These are phyloP conservation scores for Chloroclystis v-ata DNA, from an alignment of 2,888 invertebrate genomes.

Conservation along the genomic window DNA sequence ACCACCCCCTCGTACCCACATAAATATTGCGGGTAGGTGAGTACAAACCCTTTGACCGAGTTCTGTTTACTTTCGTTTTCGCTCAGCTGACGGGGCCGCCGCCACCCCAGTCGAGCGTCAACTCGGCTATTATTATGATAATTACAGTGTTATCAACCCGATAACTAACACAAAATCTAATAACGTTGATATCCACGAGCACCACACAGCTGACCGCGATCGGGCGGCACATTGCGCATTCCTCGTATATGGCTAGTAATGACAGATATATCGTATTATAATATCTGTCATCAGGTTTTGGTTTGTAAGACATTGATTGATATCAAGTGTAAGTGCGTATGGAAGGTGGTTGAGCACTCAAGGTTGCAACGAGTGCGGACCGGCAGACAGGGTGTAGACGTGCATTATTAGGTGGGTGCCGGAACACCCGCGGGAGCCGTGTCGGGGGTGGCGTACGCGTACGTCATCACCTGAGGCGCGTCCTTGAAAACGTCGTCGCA, in stretches of 20 bases:
- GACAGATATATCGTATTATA: not conserved
- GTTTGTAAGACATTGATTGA: not conserved
- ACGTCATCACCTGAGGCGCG: constrained; percentile 78
- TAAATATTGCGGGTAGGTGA: constrained; percentile 79
- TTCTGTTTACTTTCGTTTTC: constrained; percentile 80
- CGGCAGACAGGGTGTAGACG: constrained; percentile 77
- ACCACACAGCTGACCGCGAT: constrained; percentile 17
- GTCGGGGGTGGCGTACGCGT: constrained; percentile 62
- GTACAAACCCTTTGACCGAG: constrained; percentile 79
- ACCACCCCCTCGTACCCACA: constrained; percentile 68
- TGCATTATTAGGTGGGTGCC: constrained; percentile 79
- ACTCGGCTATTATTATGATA: constrained; percentile 74
- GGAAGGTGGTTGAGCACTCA: constrained; percentile 62
- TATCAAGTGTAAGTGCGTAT: constrained; percentile 25
- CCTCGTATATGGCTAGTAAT: constrained; percentile 8
- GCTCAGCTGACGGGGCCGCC: constrained; percentile 74
- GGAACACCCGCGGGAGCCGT: constrained; percentile 67
- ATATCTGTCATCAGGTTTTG: constrained; percentile 4
- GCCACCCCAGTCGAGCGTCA: constrained; percentile 61
- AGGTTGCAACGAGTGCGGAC: constrained; percentile 75
- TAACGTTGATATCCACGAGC: constrained; percentile 26
- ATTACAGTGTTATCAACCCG: constrained; percentile 69
- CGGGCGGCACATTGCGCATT: constrained; percentile 4
- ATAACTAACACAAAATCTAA: constrained; percentile 46
- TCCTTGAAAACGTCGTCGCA: constrained; percentile 77